Percentiles rank a stretch among this genome's conserved stretches.
Evolutionary conservation across 2,797 vertebrate genomes (phyloP).

Genomic region (Momotus momota): DNA sequence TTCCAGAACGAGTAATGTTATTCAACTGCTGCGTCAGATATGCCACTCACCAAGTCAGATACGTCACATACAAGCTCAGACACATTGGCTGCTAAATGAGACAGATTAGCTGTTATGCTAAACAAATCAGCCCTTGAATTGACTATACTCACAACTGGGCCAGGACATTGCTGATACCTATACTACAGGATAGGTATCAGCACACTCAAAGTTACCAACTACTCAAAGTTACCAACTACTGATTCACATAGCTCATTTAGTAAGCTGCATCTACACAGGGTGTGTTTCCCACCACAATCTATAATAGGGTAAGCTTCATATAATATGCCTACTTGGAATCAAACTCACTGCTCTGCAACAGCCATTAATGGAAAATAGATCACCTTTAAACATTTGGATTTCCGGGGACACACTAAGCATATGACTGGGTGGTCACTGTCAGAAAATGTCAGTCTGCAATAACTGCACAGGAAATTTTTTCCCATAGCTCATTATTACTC

Average conservation of each 20-base stretch:
- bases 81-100: not conserved
- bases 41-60: slow-evolving; percentile 8
- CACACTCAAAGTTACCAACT: not conserved
- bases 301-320: not conserved
- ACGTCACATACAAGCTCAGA: slow-evolving; percentile 18
- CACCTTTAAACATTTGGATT: not conserved
- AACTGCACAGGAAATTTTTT: not conserved
- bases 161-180: not conserved
- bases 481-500: not conserved
- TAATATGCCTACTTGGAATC: not conserved
- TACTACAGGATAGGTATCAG: not conserved
- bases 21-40: slow-evolving; percentile 12
- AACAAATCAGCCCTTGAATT: slow-evolving; percentile 3
- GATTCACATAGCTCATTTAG: not conserved
- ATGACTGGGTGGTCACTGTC: not conserved
- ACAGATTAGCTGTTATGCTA: slow-evolving; percentile 20
- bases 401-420: not conserved
- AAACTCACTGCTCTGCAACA: not conserved
- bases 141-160: not conserved
- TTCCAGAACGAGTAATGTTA: not conserved
- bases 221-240: not conserved
- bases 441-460: not conserved
- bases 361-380: not conserved
- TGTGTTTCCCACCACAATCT: not conserved
- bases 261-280: not conserved